A percentile compares a stretch with the other conserved stretches of the same genome.
Conservation (phyloP, 2,113 vertebrate genomes). For the Alouatta palliata region DNA sequence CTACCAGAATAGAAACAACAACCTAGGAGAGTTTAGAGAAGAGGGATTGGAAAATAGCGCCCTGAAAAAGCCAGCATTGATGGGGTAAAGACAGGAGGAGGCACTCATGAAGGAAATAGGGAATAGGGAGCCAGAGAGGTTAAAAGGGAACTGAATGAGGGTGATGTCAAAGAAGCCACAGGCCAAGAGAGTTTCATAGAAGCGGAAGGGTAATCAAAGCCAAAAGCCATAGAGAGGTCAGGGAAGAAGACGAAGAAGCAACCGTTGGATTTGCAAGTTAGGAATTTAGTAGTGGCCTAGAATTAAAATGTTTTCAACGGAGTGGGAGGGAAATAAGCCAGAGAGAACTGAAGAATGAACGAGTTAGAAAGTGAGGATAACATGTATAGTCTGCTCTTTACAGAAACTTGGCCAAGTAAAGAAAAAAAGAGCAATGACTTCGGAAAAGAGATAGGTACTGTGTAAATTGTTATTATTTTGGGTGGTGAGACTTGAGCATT, state of each 20-base stretch:
- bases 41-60: not conserved
- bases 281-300: not conserved
- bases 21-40: not conserved
- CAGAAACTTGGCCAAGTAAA: not conserved
- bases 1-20: not conserved
- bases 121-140: not conserved
- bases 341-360: not conserved
- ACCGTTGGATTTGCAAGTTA: conserved; percentile 13
- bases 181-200: not conserved
- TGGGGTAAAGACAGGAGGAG: not conserved
- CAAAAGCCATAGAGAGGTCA: conserved; percentile 39
- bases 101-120: not conserved
- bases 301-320: not conserved
- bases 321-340: not conserved
- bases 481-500: not conserved
- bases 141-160: conserved; percentile 22
- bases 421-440: not conserved
- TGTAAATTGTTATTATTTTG: not conserved
- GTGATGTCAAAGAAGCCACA: conserved; percentile 7
- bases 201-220: conserved; percentile 63
- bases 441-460: not conserved
- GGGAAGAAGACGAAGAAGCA: not conserved
- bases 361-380: not conserved
- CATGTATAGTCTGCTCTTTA: not conserved
- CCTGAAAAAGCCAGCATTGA: not conserved